phyloP scores from a whole-genome alignment of 2,797 vertebrate genomes.

The Meriones psammophilus region DNA sequence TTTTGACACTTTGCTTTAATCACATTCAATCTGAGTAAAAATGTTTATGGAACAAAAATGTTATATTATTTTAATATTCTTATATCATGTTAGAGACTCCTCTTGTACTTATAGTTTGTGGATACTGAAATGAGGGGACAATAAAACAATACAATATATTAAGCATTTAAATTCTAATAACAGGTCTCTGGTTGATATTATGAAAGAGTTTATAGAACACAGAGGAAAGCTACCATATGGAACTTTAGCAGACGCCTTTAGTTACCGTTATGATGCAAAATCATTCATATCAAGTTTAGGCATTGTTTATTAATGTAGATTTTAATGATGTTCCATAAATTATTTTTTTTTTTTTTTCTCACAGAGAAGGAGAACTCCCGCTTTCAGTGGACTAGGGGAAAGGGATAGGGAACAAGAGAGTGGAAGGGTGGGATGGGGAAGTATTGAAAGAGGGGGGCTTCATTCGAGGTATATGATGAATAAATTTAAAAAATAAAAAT shows the following conservation, averaged over 20 bases:
- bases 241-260: neutral
- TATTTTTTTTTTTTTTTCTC: no score
- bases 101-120: neutral
- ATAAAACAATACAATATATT: neutral
- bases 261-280: neutral
- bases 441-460: no score
- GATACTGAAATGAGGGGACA: neutral
- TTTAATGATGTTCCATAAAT: neutral
- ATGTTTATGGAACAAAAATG: no score
- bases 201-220: rapidly evolving
- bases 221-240: neutral
- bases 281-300: constrained; percentile 18
- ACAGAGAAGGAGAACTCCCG: no score
- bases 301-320: neutral
- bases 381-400: no score
- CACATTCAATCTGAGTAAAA: no score
- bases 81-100: neutral
- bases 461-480: no score
- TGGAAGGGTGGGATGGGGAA: no score
- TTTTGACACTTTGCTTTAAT: no score
- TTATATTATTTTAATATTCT: neutral
- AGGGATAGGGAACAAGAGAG: no score
- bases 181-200: neutral
- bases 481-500: no score
- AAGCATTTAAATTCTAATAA: neutral